A percentile compares a stretch with the other conserved stretches of the same genome.
Evolutionary conservation across 92 coral and sea anemone genomes (phyloP).

Genomic region (Porites rus): DNA sequence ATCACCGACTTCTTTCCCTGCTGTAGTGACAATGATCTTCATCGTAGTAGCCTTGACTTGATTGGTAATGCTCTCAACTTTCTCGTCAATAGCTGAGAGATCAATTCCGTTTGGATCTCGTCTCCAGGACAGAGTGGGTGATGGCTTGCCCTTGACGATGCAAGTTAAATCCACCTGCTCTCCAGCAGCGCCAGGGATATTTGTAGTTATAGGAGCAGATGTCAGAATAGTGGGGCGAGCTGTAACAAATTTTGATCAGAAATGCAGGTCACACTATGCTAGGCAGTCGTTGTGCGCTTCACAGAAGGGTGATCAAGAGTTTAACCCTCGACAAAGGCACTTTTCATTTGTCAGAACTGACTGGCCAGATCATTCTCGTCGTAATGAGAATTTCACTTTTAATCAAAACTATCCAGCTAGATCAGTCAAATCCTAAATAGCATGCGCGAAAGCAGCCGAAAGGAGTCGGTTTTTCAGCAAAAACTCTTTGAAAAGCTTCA

Average conservation of each 20-base stretch:
- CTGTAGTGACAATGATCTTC: slow-evolving; percentile 23
- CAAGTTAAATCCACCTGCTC: slow-evolving; percentile 47
- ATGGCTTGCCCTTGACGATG: slow-evolving; percentile 50
- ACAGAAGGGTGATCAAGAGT: no score
- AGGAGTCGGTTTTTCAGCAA: no score
- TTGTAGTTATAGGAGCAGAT: slow-evolving; percentile 68
- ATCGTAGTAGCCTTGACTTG: slow-evolving; percentile 9
- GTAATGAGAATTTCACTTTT: no score
- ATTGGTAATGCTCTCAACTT: slow-evolving; percentile 23
- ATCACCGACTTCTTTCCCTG: slow-evolving; percentile 42
- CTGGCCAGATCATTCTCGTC: no score
- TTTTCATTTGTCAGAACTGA: no score
- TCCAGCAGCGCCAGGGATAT: slow-evolving; percentile 61
- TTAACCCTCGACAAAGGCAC: no score
- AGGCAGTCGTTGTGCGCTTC: no score
- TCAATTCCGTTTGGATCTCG: slow-evolving; percentile 26
- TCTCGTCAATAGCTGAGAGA: slow-evolving; percentile 4
- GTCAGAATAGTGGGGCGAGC: slow-evolving; percentile 73
- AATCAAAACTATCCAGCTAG: no score
- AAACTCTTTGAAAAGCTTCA: no score
- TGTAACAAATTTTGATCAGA: slow-evolving; percentile 3
- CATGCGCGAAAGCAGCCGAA: no score
- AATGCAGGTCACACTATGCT: no score
- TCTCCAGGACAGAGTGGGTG: slow-evolving; percentile 56
- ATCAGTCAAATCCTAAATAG: no score